Evolutionary conservation across 2,888 invertebrate species (phyloP).

Genomic region (Prionchulus punctatus): DNA sequence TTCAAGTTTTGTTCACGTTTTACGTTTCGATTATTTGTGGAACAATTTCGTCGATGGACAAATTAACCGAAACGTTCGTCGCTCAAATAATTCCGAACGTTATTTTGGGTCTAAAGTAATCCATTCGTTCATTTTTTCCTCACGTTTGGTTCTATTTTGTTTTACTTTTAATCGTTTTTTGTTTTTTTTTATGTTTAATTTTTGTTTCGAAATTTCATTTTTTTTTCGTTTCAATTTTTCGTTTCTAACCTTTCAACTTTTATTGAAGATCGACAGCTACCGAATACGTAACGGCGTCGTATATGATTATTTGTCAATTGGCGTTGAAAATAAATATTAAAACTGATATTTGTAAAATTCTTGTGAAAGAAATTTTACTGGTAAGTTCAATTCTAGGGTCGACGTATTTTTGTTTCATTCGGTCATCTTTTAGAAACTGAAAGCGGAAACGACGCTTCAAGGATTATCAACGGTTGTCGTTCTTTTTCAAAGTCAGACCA

Average conservation of each 20-base stretch:
- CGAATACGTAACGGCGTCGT: too few species aligned
- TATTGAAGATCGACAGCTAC: too few species aligned
- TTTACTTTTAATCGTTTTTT: too few species aligned
- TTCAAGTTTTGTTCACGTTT: constrained; percentile 60
- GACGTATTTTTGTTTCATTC: neutral
- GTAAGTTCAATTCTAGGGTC: too few species aligned
- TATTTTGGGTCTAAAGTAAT: constrained; percentile 45
- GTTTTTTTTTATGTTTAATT: too few species aligned
- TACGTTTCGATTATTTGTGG: constrained; percentile 59
- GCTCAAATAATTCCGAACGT: constrained; percentile 53
- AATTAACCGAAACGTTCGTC: constrained; percentile 48
- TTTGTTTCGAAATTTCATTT: too few species aligned
- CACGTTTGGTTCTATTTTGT: too few species aligned
- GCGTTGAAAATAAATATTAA: constrained; percentile 47
- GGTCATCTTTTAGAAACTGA: neutral
- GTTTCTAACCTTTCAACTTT: too few species aligned
- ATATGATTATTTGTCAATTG: constrained; percentile 55
- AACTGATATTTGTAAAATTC: neutral
- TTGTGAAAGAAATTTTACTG: neutral
- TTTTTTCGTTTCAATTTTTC: too few species aligned
- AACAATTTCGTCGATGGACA: constrained; percentile 45
- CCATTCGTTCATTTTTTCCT: too few species aligned
- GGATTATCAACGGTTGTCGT: neutral
- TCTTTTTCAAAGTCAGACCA: neutral
- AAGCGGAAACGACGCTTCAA: neutral